These are phyloP conservation scores for Ammodramus savannarum DNA, from an alignment of 2,113 vertebrate genomes.

Conservation along the genomic window DNA sequence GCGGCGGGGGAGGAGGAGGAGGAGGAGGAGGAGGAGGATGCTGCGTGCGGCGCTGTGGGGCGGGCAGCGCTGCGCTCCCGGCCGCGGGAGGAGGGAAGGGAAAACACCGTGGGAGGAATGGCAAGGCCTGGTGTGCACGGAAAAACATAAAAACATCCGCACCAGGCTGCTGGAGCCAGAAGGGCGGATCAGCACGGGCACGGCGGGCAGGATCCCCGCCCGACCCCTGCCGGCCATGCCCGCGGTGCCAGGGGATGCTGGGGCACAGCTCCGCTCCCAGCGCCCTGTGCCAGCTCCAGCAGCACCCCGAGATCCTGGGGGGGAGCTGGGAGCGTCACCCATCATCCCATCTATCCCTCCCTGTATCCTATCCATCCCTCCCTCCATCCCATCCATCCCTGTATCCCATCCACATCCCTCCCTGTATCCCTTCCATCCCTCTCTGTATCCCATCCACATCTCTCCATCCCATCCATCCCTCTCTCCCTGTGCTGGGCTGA, in stretches of 20 bases:
- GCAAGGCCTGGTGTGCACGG: neutral
- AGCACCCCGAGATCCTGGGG: fast-evolving
- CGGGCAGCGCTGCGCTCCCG: neutral
- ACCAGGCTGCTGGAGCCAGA: neutral
- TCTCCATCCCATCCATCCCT: too few relatives aligned
- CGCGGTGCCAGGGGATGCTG: too few relatives aligned
- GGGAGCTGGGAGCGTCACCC: fast-evolving
- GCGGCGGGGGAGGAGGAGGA: neutral
- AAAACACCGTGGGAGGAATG: neutral
- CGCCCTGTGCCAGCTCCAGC: neutral
- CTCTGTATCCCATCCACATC: too few relatives aligned
- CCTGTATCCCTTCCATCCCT: too few relatives aligned
- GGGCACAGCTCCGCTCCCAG: neutral
- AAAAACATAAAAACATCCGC: neutral
- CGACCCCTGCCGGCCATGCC: too few relatives aligned
- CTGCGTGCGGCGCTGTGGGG: neutral
- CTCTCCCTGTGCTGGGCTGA: neutral
- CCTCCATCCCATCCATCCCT: too few relatives aligned
- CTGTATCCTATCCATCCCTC: too few relatives aligned
- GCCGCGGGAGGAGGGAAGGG: neutral
- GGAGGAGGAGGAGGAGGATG: neutral
- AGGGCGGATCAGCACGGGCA: too few relatives aligned
- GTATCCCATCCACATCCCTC: too few relatives aligned
- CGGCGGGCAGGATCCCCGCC: too few relatives aligned
- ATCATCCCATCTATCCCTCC: too few relatives aligned